phyloP scores from a whole-genome alignment of 2,797 vertebrate genomes.

The Phoeniculus purpureus region DNA sequence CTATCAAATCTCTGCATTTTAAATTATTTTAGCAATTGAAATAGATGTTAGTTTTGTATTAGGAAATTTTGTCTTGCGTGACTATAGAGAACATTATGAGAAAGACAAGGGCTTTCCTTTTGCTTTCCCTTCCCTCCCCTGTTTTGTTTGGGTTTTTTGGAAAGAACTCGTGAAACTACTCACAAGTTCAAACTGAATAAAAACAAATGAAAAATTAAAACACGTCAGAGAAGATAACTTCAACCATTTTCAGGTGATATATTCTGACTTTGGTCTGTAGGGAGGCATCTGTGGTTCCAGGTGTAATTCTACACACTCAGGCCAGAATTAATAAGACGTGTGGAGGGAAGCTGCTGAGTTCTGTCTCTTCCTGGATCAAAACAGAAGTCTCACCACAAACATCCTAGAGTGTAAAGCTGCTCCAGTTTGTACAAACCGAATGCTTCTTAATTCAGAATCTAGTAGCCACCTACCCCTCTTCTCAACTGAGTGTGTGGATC shows the following conservation, averaged over 20 bases:
- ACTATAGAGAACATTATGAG: background rate
- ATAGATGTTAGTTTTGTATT: background rate
- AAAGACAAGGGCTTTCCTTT: background rate
- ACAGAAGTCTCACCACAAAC: background rate
- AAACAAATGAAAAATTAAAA: background rate
- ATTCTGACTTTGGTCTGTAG: background rate
- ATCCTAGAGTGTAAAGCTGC: background rate
- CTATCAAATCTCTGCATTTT: background rate
- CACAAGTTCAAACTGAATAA: background rate
- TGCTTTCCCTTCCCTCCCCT: background rate
- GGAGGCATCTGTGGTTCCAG: accelerated
- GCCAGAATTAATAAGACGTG: background rate
- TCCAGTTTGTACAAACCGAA: constrained; percentile 2
- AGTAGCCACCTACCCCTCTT: background rate
- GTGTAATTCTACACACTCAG: background rate
- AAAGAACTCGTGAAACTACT: background rate
- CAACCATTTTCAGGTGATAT: background rate
- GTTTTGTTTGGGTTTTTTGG: background rate
- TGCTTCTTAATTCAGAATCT: constrained; percentile 2
- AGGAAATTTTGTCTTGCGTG: background rate
- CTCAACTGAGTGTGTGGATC: background rate
- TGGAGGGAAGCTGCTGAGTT: background rate
- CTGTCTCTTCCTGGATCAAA: background rate
- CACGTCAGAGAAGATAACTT: background rate
- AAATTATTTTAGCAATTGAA: background rate